Base-by-base conservation (phyloP, 2,113 vertebrate genomes). In the Mastomys natalensis region DNA sequence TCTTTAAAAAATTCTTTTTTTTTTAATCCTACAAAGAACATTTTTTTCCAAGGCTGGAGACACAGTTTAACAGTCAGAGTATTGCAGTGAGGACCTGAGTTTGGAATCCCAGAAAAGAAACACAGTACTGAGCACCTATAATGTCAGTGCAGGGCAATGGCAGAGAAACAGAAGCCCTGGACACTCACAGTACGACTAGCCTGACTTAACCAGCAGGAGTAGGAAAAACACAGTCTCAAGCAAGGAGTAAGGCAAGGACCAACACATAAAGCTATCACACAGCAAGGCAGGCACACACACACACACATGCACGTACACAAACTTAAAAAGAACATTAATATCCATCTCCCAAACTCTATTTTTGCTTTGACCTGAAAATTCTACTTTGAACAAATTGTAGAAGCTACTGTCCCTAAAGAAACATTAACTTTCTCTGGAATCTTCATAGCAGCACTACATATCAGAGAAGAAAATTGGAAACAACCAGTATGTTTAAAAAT, bases 401-500 rank as follows among this genome's bases (percentile, higher is more conserved):
- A 64, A 92, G 70, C 93, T 72, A 93, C 89, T 55, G 81, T 51
- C 64, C 16, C 26, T 74, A 58, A 62, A 82, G 73, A 94, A 97
- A 97, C 70, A 93, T 82, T 26, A 72, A 95, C 84, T 78, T 76
- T 89, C 22, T 70, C 89, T 73, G 72, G 22, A 90, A 96, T 96
- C 74, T 96, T 76, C 95, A 90, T 53, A 97, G 89, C 86, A 95
- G 90, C 51, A 93, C 81, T 93, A 60, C 29, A 86, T 53, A 51
- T 91, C 62, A 87, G 74, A 94, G 19, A 88, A 70, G 37, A 95
- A 96, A 93, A 72, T 8, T 93, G 85, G 74, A 92, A 95, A 94
- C 96, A 96, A 97, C 95, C 92, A 94, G 48, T 77, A 89, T 90
- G 29, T 85, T 87, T 85, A 96, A 88, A 97, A 93, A 97, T 82